Evolutionary conservation across 2,113 vertebrate genomes (phyloP), one percentile per base, ranked within the genome.

Genomic region (Nyctibius bracteatus): DNA sequence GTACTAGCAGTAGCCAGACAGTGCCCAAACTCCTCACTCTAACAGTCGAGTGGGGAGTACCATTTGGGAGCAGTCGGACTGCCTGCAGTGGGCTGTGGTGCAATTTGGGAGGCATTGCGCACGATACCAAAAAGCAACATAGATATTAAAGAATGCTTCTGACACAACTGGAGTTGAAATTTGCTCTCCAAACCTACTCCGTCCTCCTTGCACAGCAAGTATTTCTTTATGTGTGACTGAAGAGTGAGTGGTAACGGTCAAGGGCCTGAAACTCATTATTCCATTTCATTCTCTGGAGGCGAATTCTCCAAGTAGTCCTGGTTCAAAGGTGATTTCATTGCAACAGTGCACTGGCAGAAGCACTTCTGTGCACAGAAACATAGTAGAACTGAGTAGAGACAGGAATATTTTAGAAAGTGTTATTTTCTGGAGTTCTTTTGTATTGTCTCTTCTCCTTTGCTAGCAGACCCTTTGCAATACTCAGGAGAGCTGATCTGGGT

Each of bases 1-100:
- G 44, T 44, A 17, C 57, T 21, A 9, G 23, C 21, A 46, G 19
- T 14, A 23, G 24, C n/a, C 52, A 61, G 63, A 10, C n/a, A 20
- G 27, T 23, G 17, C 51, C n/a, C 81, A 73, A 15, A 54, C 17
- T 57, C 19, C n/a, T 73, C 39, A 19, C 24, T 31, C 39, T 20
- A 22, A 12, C 14, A 13, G 5, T 2, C 6, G 3, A 24, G 43
- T 1, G 39, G 21, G 33, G 12, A 51, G 9, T 5, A 19, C 13
- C 31, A 3, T 6, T 31, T 33, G 66, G 24, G 39, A 88, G 19
- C 52, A 22, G 1, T 11, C 5, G 15, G n/a, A 9, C 8, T 47
- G 58, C 8, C 47, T 81, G 75, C 31, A 13, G 1, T 4, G 46
- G 37, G 57, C 43, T n/a, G 35, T 5, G 37, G 35, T 25, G 43